These are phyloP conservation scores for Sphecodes monilicornis DNA, from an alignment of 2,888 invertebrate genomes.

Conservation along the genomic window DNA sequence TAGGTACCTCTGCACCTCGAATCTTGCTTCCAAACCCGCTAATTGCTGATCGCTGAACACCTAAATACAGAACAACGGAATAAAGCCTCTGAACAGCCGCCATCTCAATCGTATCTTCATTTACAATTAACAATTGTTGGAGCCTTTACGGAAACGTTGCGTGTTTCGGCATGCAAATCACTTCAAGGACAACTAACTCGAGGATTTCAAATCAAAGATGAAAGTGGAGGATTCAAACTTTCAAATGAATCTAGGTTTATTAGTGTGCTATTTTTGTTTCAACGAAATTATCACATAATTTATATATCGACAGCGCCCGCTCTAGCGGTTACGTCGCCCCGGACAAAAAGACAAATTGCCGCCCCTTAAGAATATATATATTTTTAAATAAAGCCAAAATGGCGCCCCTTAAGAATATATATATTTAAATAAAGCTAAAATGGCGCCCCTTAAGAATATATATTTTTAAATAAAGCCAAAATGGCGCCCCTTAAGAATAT, in stretches of 20 bases:
- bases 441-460: no score
- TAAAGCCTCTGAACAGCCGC: neutral
- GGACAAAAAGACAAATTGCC: no score
- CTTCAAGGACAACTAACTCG: neutral
- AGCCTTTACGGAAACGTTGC: neutral
- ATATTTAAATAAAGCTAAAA: no score
- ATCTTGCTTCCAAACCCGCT: conserved; percentile 95
- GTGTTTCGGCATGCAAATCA: neutral
- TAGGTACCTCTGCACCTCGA: conserved; percentile 97
- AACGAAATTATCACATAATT: no score
- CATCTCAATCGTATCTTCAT: neutral
- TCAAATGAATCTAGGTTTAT: neutral
- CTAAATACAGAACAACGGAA: conserved; percentile 63
- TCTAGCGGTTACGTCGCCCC: no score
- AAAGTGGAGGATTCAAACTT: neutral
- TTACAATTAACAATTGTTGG: neutral
- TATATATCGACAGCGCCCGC: no score
- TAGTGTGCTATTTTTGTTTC: no score
- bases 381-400: no score
- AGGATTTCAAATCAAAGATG: neutral
- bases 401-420: no score
- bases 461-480: no score
- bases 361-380: no score
- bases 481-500: no score
- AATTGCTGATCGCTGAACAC: conserved; percentile 92